Evolutionary conservation across 37 sponge, comb jelly and placozoan species (phyloP).

Genomic region (Mnemiopsis leidyi): DNA sequence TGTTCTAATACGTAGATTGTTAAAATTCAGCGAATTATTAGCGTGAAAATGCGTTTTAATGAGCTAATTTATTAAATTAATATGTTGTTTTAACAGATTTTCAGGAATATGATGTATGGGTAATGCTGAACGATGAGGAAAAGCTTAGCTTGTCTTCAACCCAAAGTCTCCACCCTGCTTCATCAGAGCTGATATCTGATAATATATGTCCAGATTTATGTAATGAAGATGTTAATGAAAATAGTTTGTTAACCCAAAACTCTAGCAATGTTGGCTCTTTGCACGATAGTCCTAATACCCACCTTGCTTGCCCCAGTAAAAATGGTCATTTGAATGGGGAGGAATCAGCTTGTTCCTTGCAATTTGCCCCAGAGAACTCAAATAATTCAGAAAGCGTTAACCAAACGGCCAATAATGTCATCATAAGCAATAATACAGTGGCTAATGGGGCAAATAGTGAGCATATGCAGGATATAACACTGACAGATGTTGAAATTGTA

Average conservation of each 20-base stretch:
- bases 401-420: no score
- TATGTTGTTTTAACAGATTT: no score
- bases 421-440: background rate
- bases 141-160: background rate
- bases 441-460: background rate
- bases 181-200: background rate
- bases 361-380: background rate
- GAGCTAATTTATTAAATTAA: no score
- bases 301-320: no score
- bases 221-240: background rate
- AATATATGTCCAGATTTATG: background rate
- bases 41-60: no score
- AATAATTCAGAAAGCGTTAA: no score
- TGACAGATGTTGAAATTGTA: background rate
- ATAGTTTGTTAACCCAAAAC: background rate
- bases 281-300: no score
- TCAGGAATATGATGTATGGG: background rate
- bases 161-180: background rate
- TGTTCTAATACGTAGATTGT: no score
- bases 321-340: background rate
- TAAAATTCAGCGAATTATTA: no score
- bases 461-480: background rate
- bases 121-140: constrained; percentile 44
- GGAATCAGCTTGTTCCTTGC: background rate
- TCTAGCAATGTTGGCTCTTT: background rate